Conservation (phyloP, 2,888 invertebrate genomes). For the Pasiphila rectangulata region DNA sequence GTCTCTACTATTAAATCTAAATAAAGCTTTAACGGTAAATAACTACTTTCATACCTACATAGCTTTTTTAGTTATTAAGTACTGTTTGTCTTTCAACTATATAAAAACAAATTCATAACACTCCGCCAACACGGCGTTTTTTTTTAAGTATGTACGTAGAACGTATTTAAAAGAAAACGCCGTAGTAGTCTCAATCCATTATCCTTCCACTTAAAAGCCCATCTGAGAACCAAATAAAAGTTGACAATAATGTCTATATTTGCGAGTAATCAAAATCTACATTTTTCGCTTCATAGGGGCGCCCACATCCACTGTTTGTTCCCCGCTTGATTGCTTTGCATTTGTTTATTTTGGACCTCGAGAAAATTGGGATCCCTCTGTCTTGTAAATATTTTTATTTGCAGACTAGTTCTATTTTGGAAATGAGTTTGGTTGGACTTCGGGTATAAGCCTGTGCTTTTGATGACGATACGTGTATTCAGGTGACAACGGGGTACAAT, state of each 20-base stretch:
- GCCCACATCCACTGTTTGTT: conserved; percentile 26
- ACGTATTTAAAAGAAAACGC: no score
- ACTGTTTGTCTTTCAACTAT: no score
- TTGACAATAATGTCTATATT: conserved; percentile 22
- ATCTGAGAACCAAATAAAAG: conserved; percentile 4
- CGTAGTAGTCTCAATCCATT: not conserved
- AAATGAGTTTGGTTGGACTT: conserved; percentile 8
- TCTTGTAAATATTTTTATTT: conserved; percentile 32
- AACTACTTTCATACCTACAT: no score
- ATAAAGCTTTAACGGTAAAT: no score
- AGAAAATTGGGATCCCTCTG: conserved; percentile 30
- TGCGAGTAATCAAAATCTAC: conserved; percentile 30
- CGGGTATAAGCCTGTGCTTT: no score
- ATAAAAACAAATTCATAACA: no score
- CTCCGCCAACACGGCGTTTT: no score
- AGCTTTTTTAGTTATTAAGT: no score
- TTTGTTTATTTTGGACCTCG: conserved; percentile 31
- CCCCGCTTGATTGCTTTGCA: conserved; percentile 32
- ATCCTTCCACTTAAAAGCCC: not conserved
- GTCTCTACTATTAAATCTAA: no score
- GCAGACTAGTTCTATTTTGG: conserved; percentile 15
- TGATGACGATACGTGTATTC: no score
- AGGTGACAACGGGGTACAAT: no score
- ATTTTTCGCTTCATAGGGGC: conserved; percentile 29
- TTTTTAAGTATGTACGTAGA: no score